These are phyloP conservation scores for Pseudomyrmex cubaensis DNA, from an alignment of 1,140 invertebrate genomes.

Conservation along the genomic window DNA sequence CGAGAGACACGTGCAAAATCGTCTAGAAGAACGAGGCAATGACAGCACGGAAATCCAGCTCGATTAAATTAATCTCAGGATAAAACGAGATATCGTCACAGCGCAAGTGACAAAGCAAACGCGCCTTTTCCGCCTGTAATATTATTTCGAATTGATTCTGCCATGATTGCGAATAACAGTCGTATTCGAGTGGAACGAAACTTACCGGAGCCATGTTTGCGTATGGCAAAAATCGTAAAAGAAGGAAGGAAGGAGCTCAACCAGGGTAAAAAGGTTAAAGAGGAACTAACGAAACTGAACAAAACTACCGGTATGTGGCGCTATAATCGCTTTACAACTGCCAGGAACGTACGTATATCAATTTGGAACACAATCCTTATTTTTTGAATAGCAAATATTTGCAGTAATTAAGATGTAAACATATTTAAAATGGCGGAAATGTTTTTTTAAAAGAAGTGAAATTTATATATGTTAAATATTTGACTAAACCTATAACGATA, in stretches of 20 bases:
- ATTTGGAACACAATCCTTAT: too few relatives aligned
- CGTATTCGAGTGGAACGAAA: constrained; percentile 37
- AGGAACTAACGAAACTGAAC: background rate
- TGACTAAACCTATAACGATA: too few relatives aligned
- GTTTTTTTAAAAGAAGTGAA: too few relatives aligned
- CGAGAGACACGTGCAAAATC: constrained; percentile 32
- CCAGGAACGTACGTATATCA: too few relatives aligned
- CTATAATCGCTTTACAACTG: background rate
- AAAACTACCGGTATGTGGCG: background rate
- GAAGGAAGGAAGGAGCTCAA: constrained; percentile 70
- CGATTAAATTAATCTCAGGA: constrained; percentile 56
- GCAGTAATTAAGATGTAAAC: too few relatives aligned
- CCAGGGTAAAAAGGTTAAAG: background rate
- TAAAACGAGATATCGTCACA: background rate
- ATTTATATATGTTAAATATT: too few relatives aligned
- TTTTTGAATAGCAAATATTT: too few relatives aligned
- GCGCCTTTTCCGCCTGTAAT: background rate
- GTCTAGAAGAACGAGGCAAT: too few relatives aligned
- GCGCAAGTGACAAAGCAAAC: background rate
- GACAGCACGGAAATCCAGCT: constrained; percentile 50
- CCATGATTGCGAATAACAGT: constrained; percentile 24
- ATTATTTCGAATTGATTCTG: constrained; percentile 39
- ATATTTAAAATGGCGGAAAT: too few relatives aligned
- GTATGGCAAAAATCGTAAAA: constrained; percentile 40
- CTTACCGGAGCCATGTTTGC: constrained; percentile 81